Conservation (phyloP, 2,113 vertebrate genomes). For the Colistium nudipinnis region DNA sequence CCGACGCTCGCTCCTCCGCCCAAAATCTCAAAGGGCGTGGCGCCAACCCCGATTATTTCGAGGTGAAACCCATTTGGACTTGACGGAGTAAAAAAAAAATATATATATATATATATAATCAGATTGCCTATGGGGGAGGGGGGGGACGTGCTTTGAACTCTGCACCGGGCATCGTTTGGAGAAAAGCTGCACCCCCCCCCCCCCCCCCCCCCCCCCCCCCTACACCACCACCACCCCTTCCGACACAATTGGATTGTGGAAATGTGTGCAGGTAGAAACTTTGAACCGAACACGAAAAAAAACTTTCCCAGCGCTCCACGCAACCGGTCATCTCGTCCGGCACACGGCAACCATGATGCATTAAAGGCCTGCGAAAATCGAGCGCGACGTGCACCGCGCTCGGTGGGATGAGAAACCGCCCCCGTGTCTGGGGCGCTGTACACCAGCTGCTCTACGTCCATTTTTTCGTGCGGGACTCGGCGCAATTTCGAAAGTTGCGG, state of each 20-base stretch:
- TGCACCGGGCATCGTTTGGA: slow-evolving; percentile 65
- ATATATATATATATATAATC: too few species aligned
- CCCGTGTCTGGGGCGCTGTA: slow-evolving; percentile 44
- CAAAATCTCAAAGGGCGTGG: slow-evolving; percentile 68
- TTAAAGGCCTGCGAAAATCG: slow-evolving; percentile 62
- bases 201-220: too few species aligned
- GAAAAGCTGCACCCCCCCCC: too few species aligned
- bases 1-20: slow-evolving; percentile 51
- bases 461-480: too few species aligned
- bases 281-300: slow-evolving; percentile 75
- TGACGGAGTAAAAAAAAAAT: slow-evolving; percentile 65
- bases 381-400: slow-evolving; percentile 55
- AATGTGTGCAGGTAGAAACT: slow-evolving; percentile 72
- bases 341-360: slow-evolving; percentile 58
- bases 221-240: too few species aligned
- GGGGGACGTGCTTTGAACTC: slow-evolving; percentile 75
- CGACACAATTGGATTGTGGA: slow-evolving; percentile 68
- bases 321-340: slow-evolving; percentile 61
- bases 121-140: slow-evolving; percentile 73
- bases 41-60: slow-evolving; percentile 64
- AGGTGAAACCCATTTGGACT: slow-evolving; percentile 69
- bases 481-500: too few species aligned
- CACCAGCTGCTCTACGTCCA: too few species aligned
- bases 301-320: slow-evolving; percentile 52
- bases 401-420: slow-evolving; percentile 62